These are phyloP conservation scores for Acestrorhynchus altus DNA, from an alignment of 2,797 vertebrate species.

Conservation along the genomic window DNA sequence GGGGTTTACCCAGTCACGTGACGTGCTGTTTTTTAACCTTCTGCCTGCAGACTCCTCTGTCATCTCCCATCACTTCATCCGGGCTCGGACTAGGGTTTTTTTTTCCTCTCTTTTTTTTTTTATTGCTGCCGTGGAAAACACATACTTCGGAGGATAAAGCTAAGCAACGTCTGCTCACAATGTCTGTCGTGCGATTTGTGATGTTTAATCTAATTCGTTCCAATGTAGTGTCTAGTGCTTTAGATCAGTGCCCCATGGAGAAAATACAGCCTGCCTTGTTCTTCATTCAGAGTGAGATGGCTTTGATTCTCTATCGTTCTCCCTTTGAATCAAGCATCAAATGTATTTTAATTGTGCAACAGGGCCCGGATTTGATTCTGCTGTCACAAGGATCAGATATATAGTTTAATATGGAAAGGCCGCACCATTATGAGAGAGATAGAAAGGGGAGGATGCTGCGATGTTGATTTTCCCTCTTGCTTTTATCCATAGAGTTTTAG, in stretches of 20 bases:
- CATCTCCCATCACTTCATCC: conserved; percentile 78
- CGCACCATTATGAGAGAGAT: conserved; percentile 1
- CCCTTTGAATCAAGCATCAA: conserved; percentile 17
- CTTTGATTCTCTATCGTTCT: conserved; percentile 14
- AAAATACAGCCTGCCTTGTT: conserved; percentile 63
- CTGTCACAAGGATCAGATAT: conserved; percentile 13
- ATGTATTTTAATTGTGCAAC: conserved; percentile 34
- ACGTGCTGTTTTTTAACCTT: conserved; percentile 77
- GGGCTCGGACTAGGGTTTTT: conserved; percentile 65
- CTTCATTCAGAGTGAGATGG: conserved; percentile 20
- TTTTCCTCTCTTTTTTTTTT: conserved; percentile 2
- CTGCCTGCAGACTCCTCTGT: conserved; percentile 80
- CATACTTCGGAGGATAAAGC: conserved; percentile 65
- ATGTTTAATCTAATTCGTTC: conserved; percentile 56
- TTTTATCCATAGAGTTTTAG: conserved; percentile 2
- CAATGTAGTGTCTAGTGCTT: conserved; percentile 43
- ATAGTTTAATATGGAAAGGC: conserved; percentile 10
- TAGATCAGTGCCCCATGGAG: conserved; percentile 55
- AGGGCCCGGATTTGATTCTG: conserved; percentile 22
- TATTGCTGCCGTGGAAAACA: conserved; percentile 63
- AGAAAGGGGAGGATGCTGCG: conserved; percentile 2
- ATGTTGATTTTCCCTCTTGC: not conserved
- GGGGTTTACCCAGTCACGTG: conserved; percentile 73
- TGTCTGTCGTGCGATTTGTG: conserved; percentile 46
- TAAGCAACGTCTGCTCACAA: conserved; percentile 22